Evolutionary conservation across 1,140 invertebrate species (phyloP), one percentile per base, ranked within the genome.

Genomic region (Drosophila kohkoa): DNA sequence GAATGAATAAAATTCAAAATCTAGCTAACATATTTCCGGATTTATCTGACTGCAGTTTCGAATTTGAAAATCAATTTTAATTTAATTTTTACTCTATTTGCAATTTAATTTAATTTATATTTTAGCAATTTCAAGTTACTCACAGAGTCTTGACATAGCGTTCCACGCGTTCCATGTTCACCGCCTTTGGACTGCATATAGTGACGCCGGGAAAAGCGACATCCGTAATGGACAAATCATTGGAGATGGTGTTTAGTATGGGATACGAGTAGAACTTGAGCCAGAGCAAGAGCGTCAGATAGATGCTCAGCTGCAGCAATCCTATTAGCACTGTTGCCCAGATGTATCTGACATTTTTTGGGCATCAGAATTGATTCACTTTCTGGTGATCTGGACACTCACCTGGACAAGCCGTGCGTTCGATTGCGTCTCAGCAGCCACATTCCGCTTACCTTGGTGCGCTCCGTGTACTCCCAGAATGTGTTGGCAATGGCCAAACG

Each of bases 171-270:
- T 91, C 90, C 10, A 57, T 64, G 65, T 91, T 89, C 3, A 92
- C 81, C 7, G 83, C 85, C 30, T 92, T 91, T 2, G 91, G 90
- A 72, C 88, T 92, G 58, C 91, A 92, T 4, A 92, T 83, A 7
- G 91, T 92, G 3, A 92, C 89, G 11, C 90, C 91, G 25, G 91
- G 91, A 81, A 92, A 92, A n/a, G 91, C 88, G 10, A 92, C 88
- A 41, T 92, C 90, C 35, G 87, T 92, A 5, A 92, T 92, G 1
- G 91, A 76, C 6, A 92, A 69, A 67, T 92, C 88, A 57, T 86
- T 90, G 2, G 82, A 90, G 43, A 92, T 86, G n/a, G 88, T 92
- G 63, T 91, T 92, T 11, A 92, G 69, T 51, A 91, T 92, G 30
- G 91, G 91, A 75, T 91, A 91, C 5, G 91, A 92, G 45, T 92